Base-by-base conservation (phyloP, 2,113 vertebrate species). In the Phyllostomus hastatus region DNA sequence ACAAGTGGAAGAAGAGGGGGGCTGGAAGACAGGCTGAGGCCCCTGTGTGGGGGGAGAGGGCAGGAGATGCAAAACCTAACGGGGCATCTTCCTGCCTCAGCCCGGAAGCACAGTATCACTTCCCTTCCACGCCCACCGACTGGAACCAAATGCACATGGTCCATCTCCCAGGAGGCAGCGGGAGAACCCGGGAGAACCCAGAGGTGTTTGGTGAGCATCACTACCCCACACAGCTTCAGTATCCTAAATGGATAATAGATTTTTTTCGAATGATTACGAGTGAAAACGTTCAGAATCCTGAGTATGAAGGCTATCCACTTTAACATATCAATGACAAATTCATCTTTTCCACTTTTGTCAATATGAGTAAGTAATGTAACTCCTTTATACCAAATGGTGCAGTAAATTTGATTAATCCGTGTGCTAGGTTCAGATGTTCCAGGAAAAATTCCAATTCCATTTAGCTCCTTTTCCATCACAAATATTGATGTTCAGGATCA, bases 391-490 rank as follows among this genome's bases (percentile, higher is more conserved):
- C 73, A 97, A 98, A 95, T 61, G 94, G 96, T 88, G 78, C 61
- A 96, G 72, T 96, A 95, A 94, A 48, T 97, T 97, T 98, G 95
- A 98, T 97, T 96, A 97, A 97, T 91, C 91, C 19, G 2, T 92
- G 59, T 89, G 88, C 67, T 97, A 14, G 4, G 90, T 64, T 97
- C 80, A 96, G 96, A 98, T 96, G 88, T 88, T 96, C 88, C 93
- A 97, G 97, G 97, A 98, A 98, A 97, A 57, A 83, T 96, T 98
- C 88, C 86, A 97, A 20, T 97, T 97, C 95, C 91, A 91, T 16
- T 64, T 26, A 54, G 80, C 93, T 96, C 54, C 43, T 43, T 92
- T 98, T 97, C 85, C 48, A 92, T 94, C 64, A 97, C 93, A 97
- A 98, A 95, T 98, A 98, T 94, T 97, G 92, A 97, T 97, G 14